Percentiles rank a stretch among this genome's conserved stretches.
Conservation (phyloP, 2,888 invertebrate species). For the Desoria tigrina region DNA sequence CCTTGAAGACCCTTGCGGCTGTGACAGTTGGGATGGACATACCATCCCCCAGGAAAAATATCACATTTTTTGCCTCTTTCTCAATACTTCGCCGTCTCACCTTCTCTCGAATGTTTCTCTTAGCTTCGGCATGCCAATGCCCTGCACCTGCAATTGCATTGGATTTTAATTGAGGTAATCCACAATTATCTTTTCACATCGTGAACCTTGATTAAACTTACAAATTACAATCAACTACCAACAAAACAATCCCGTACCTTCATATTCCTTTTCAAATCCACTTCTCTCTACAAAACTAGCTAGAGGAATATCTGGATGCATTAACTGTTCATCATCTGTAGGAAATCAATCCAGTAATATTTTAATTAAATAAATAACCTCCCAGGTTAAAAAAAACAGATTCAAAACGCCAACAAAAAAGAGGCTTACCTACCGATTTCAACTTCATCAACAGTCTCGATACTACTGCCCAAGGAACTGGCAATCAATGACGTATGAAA, state of each 20-base stretch:
- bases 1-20: slow-evolving; percentile 57
- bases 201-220: too few relatives aligned
- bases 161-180: background rate
- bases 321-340: slow-evolving; percentile 1
- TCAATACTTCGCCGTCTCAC: slow-evolving; percentile 11
- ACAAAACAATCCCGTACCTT: slow-evolving; percentile 11
- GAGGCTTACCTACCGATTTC: too few relatives aligned
- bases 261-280: slow-evolving; percentile 8
- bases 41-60: slow-evolving; percentile 58
- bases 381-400: too few relatives aligned
- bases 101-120: slow-evolving; percentile 5
- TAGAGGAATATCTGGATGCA: slow-evolving; percentile 13
- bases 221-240: too few relatives aligned
- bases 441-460: too few relatives aligned
- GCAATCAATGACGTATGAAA: too few relatives aligned
- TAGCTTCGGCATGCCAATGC: slow-evolving; percentile 13
- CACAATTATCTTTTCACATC: too few relatives aligned
- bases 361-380: slow-evolving; percentile 7
- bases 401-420: too few relatives aligned
- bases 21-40: slow-evolving; percentile 59
- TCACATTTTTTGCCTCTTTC: slow-evolving; percentile 27
- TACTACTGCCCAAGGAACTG: too few relatives aligned
- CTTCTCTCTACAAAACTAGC: slow-evolving; percentile 13
- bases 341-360: too few relatives aligned
- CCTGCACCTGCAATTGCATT: slow-evolving; percentile 8